Percentiles rank a stretch among this genome's conserved stretches.
Conservation (phyloP, 2,888 invertebrate species). For the Acleris cristana region DNA sequence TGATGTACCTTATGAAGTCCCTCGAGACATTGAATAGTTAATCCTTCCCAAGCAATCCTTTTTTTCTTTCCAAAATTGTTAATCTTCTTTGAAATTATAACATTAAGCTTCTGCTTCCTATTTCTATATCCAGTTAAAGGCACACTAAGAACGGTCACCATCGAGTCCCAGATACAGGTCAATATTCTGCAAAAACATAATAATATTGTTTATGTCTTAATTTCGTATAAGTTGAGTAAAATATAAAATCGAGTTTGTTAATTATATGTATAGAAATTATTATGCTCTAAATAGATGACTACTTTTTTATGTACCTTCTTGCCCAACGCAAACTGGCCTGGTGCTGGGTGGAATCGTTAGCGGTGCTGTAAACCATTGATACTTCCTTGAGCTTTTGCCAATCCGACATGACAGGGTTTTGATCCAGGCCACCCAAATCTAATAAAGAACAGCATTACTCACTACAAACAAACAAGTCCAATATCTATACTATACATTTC, state of each 20-base stretch:
- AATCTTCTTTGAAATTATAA: constrained; percentile 84
- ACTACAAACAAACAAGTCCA: too few species aligned
- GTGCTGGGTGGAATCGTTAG: constrained; percentile 87
- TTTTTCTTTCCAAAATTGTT: constrained; percentile 75
- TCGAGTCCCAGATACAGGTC: constrained; percentile 96
- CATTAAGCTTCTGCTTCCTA: constrained; percentile 69
- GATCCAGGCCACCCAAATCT: constrained; percentile 93
- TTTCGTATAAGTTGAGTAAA: not conserved
- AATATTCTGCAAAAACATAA: constrained; percentile 84
- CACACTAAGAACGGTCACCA: constrained; percentile 93
- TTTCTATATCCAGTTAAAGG: constrained; percentile 85
- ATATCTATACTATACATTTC: too few species aligned
- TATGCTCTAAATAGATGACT: too few species aligned
- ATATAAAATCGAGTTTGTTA: not conserved
- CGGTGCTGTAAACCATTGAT: constrained; percentile 85
- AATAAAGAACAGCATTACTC: constrained; percentile 35
- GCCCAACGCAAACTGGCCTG: constrained; percentile 92
- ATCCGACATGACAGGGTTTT: constrained; percentile 93
- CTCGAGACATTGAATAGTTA: constrained; percentile 93
- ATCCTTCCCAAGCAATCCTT: constrained; percentile 85
- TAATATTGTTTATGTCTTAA: not conserved
- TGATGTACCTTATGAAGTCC: constrained; percentile 89
- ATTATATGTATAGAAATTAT: too few species aligned
- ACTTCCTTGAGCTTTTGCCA: constrained; percentile 93
- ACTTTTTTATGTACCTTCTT: constrained; percentile 71